Conservation (phyloP, 2,888 invertebrate genomes). For the Palloptera scutellata region DNA sequence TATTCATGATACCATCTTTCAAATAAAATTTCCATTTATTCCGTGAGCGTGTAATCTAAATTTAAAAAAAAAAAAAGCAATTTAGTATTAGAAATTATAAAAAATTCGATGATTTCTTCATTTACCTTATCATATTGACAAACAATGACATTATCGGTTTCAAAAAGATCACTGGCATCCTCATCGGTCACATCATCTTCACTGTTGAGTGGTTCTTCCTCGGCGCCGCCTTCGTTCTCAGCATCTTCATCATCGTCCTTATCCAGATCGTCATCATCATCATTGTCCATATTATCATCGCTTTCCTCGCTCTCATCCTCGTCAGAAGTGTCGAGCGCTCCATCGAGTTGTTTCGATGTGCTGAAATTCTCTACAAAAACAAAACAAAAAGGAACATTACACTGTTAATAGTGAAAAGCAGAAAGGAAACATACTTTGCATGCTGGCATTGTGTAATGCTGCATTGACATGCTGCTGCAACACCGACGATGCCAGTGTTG, state of each 20-base stretch:
- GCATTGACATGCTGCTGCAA: constrained; percentile 91
- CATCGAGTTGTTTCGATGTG: constrained; percentile 68
- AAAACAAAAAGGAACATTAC: background rate
- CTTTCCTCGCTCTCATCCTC: constrained; percentile 83
- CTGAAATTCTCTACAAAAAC: constrained; percentile 54
- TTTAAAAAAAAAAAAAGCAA: constrained; percentile 34
- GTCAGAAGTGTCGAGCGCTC: constrained; percentile 75
- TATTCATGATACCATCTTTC: constrained; percentile 99
- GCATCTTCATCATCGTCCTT: constrained; percentile 72
- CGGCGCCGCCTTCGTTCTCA: constrained; percentile 74
- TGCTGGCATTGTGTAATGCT: constrained; percentile 70
- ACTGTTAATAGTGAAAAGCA: too few species aligned
- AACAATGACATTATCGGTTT: constrained; percentile 98
- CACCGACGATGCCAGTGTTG: constrained; percentile 79
- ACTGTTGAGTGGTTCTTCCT: constrained; percentile 93
- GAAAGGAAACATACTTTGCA: constrained; percentile 54
- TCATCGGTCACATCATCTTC: constrained; percentile 98
- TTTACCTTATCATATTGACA: constrained; percentile 98
- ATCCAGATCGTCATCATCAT: constrained; percentile 80
- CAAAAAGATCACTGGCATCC: constrained; percentile 93
- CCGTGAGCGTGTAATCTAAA: constrained; percentile 92
- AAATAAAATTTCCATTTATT: constrained; percentile 99
- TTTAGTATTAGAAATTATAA: background rate
- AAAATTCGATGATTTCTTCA: background rate
- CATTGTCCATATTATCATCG: constrained; percentile 73